Percentiles rank a stretch among this genome's conserved stretches.
Conservation (phyloP, 1,140 invertebrate species). For the Penaeus vannamei region DNA sequence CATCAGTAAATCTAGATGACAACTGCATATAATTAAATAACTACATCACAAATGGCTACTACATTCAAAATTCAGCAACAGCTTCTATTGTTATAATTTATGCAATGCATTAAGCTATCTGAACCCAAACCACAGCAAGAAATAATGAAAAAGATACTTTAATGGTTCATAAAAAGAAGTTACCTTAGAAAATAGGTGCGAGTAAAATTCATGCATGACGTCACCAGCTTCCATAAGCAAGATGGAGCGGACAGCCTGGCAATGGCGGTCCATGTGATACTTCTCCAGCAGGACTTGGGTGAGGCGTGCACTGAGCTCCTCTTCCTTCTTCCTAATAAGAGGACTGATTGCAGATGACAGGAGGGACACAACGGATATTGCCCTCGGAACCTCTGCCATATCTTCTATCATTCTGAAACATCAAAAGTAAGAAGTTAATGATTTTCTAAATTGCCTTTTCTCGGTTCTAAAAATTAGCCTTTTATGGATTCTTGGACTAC, state of each 20-base stretch:
- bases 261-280: slow-evolving; percentile 44
- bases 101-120: too few relatives aligned
- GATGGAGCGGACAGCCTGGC: slow-evolving; percentile 41
- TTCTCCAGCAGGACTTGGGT: slow-evolving; percentile 21
- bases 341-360: slow-evolving; percentile 36
- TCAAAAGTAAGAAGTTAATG: background rate
- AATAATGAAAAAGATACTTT: too few relatives aligned
- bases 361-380: slow-evolving; percentile 41
- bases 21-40: too few relatives aligned
- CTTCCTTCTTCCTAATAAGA: slow-evolving; percentile 31
- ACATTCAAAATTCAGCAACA: too few relatives aligned
- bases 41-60: too few relatives aligned
- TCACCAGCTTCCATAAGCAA: slow-evolving; percentile 56
- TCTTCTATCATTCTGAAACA: slow-evolving; percentile 45
- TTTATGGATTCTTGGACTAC: too few relatives aligned
- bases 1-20: too few relatives aligned
- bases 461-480: too few relatives aligned
- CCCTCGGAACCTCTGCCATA: slow-evolving; percentile 20
- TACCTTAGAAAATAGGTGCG: slow-evolving; percentile 50
- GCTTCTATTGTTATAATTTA: too few relatives aligned
- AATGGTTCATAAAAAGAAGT: background rate
- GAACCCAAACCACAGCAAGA: too few relatives aligned
- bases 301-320: slow-evolving; percentile 35
- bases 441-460: too few relatives aligned
- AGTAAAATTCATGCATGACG: slow-evolving; percentile 59